Evolutionary conservation across 2,113 vertebrate species (phyloP).

Genomic region (Notiomystis cincta): DNA sequence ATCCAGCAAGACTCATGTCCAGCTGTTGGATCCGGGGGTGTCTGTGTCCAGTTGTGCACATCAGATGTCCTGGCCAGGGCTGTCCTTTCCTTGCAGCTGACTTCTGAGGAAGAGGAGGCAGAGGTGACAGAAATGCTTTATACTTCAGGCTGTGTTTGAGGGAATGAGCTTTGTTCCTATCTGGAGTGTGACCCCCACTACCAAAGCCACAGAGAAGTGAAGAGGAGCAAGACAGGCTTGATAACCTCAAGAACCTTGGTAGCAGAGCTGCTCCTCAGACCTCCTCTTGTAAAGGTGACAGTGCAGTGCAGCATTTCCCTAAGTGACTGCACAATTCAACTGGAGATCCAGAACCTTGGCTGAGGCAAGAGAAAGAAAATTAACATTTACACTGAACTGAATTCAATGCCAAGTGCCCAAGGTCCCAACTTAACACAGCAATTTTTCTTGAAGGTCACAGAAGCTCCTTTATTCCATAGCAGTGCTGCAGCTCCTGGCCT

Average conservation of each 20-base stretch:
- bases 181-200: not conserved
- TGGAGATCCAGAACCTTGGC: not conserved
- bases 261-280: not conserved
- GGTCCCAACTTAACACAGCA: constrained; percentile 9
- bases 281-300: not conserved
- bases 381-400: constrained; percentile 10
- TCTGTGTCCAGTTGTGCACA: not conserved
- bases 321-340: not conserved
- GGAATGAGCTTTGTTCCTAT: not conserved
- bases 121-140: not conserved
- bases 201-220: not conserved
- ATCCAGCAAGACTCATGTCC: not conserved
- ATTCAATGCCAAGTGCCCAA: constrained; percentile 15
- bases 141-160: not conserved
- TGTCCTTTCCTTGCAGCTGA: not conserved
- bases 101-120: not conserved
- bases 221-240: not conserved
- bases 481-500: not conserved
- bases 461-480: not conserved
- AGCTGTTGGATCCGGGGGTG: not conserved
- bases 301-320: not conserved
- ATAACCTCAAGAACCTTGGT: not conserved
- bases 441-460: constrained; percentile 40
- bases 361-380: constrained; percentile 1
- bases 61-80: not conserved